phyloP scores from a whole-genome alignment of 1,140 invertebrate species.

The Fopius arisanus region DNA sequence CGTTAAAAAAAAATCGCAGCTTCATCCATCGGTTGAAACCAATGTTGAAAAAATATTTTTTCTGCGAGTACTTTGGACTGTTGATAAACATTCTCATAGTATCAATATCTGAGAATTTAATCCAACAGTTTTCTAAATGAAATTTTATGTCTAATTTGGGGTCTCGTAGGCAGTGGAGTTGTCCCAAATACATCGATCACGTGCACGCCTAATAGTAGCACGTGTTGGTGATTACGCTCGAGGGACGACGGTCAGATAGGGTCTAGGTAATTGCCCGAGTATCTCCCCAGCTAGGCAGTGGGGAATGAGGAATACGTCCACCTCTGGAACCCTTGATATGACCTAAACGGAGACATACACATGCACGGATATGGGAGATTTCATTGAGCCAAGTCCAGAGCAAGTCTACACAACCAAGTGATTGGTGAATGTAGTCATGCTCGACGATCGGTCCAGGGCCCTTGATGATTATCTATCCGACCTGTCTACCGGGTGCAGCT shows the following conservation, averaged over 20 bases:
- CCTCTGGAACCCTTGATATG: not conserved
- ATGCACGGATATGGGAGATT: slow-evolving; percentile 26
- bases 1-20: no score
- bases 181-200: slow-evolving; percentile 51
- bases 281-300: slow-evolving; percentile 10
- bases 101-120: no score
- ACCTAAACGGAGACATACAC: not conserved
- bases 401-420: slow-evolving; percentile 39
- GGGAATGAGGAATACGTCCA: not conserved
- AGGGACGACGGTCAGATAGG: slow-evolving; percentile 53
- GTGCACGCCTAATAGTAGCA: slow-evolving; percentile 56
- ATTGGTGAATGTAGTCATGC: slow-evolving; percentile 29
- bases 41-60: no score
- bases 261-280: slow-evolving; percentile 56
- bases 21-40: no score
- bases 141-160: not conserved
- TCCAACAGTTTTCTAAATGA: not conserved
- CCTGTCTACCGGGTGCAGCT: not conserved
- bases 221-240: slow-evolving; percentile 58
- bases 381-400: slow-evolving; percentile 36
- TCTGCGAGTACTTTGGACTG: no score
- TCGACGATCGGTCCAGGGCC: not conserved
- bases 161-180: not conserved
- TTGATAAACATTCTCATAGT: no score
- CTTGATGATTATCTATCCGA: not conserved